Base-by-base conservation (phyloP, 1,140 invertebrate genomes). In the Diplogasteroides magnus region DNA sequence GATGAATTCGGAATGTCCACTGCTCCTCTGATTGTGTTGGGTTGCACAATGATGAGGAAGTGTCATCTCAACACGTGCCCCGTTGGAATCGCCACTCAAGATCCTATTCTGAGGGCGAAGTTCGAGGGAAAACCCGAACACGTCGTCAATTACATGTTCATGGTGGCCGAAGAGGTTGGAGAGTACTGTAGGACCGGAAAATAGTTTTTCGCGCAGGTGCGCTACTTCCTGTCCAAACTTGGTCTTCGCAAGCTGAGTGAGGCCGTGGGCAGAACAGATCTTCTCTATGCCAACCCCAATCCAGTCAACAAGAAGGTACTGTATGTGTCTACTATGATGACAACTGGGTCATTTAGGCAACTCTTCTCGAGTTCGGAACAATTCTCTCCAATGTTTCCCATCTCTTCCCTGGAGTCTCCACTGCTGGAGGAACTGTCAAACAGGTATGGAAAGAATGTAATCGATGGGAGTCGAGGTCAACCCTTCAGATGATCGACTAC, bases 11-110 rank as follows among this genome's bases (percentile, higher is more conserved):
- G 95, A 83, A 79, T 78, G 77, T 95, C 93, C 81, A 98, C 96
- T 15, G 95, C 95, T 2, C 95, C 96, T 0, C 85, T 99, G 56
- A 98, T 99, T 83, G 93, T 91, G 0, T 89, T 98, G 84, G 89
- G 96, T 13, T 99, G 96, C 82, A 99, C 94, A 6, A 98, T 98
- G 96, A 98, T 98, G 96, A 87, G 96, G 64, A 99, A 98, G 84
- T 99, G 96, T 83, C 96, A 99, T 84, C 86, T 99, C 68, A 99
- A 99, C 84, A 98, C 96, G 28, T 99, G 96, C 81, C 96, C 96
- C 0, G 96, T 98, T 64, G 96, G 96, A 71, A 92, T 98, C 78
- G 95, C 95, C 1, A 99, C 96, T 0, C 69, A 95, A 86, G 96
- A 99, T 87, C 95, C 95, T 0, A 87, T 90, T 19, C 85, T 99